Conservation (phyloP, 23 tunicate species). For the Diplosoma virens region DNA sequence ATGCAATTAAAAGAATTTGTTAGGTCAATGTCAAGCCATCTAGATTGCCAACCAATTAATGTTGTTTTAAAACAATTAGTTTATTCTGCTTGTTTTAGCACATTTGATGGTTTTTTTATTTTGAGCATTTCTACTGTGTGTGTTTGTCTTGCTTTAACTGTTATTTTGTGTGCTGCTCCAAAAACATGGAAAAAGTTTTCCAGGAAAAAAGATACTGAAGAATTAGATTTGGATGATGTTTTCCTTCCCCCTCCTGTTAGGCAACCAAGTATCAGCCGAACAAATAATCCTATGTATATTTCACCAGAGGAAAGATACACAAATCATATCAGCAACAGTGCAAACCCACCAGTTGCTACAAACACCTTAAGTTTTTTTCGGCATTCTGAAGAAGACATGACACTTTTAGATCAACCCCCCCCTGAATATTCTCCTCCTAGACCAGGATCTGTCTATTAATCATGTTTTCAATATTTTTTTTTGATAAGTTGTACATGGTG, state of each 20-base stretch:
- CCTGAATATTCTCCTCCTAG: slow-evolving; percentile 44
- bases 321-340: slow-evolving; percentile 28
- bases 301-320: slow-evolving; percentile 52
- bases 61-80: slow-evolving; percentile 26
- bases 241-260: slow-evolving; percentile 44
- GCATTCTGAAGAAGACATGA: slow-evolving; percentile 75
- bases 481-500: too few relatives aligned
- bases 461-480: too few relatives aligned
- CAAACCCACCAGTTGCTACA: slow-evolving; percentile 62
- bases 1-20: neutral
- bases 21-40: slow-evolving; percentile 1
- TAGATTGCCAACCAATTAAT: slow-evolving; percentile 38
- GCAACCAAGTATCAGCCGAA: slow-evolving; percentile 50
- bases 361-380: slow-evolving; percentile 84
- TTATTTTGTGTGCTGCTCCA: slow-evolving; percentile 78
- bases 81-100: slow-evolving; percentile 39
- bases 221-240: slow-evolving; percentile 70
- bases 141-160: slow-evolving; percentile 45
- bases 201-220: slow-evolving; percentile 4
- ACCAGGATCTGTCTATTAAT: neutral
- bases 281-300: slow-evolving; percentile 75
- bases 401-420: slow-evolving; percentile 66
- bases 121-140: slow-evolving; percentile 36
- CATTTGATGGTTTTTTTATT: slow-evolving; percentile 67
- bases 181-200: slow-evolving; percentile 62